Evolutionary conservation across 2,888 invertebrate genomes (phyloP).

Genomic region (Tachina grossa): DNA sequence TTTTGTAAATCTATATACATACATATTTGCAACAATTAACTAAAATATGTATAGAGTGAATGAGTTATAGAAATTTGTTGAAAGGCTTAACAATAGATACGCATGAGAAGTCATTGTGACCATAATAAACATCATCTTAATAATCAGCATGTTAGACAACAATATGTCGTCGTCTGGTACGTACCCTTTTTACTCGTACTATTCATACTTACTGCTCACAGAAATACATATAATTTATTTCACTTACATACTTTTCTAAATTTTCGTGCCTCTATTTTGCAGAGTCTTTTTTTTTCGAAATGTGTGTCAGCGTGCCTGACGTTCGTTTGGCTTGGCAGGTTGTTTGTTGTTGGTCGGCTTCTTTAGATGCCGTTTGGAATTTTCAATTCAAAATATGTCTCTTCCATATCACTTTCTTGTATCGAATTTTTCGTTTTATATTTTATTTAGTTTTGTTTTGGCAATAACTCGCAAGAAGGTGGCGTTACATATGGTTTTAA

Average conservation of each 20-base stretch:
- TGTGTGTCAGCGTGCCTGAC: constrained; percentile 32
- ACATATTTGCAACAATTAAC: constrained; percentile 32
- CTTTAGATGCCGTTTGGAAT: constrained; percentile 40
- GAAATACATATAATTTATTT: too few species aligned
- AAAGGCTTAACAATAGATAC: constrained; percentile 55
- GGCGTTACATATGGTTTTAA: constrained; percentile 14
- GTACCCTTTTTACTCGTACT: not conserved
- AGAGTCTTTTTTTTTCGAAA: not conserved
- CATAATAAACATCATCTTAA: constrained; percentile 19
- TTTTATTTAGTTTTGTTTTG: not conserved
- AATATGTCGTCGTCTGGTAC: not conserved
- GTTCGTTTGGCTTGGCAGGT: constrained; percentile 40
- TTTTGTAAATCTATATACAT: constrained; percentile 2
- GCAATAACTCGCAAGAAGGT: not conserved
- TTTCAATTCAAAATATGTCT: constrained; percentile 32
- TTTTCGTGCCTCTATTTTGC: too few species aligned
- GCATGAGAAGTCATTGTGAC: constrained; percentile 55
- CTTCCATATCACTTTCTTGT: constrained; percentile 33
- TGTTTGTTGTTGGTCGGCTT: constrained; percentile 19
- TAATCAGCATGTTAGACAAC: constrained; percentile 15
- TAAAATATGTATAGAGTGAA: constrained; percentile 37
- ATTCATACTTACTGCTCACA: too few species aligned
- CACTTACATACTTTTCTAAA: too few species aligned
- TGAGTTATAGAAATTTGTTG: constrained; percentile 39
- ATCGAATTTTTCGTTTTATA: not conserved